Evolutionary conservation across 2,888 invertebrate genomes (phyloP).

Genomic region (Drosophila sordidula): DNA sequence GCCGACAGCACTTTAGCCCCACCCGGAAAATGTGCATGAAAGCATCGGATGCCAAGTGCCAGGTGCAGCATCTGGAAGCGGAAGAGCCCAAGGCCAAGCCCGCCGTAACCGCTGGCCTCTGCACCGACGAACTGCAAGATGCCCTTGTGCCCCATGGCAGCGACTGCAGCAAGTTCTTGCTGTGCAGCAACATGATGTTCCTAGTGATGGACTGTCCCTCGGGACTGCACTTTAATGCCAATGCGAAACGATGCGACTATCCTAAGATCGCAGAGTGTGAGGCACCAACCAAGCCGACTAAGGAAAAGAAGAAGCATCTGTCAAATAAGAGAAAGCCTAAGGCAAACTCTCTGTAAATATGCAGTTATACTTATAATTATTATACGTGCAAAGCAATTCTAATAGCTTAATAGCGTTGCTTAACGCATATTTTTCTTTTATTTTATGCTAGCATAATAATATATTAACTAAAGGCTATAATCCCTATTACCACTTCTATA

Average conservation of each 20-base stretch:
- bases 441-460: too few species aligned
- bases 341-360: constrained; percentile 25
- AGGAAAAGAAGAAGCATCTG: constrained; percentile 19
- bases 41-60: constrained; percentile 52
- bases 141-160: constrained; percentile 58
- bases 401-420: background rate
- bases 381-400: constrained; percentile 11
- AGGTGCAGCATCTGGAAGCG: background rate
- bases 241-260: constrained; percentile 68
- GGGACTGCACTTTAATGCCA: constrained; percentile 71
- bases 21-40: constrained; percentile 49
- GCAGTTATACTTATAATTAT: background rate
- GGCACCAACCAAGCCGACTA: constrained; percentile 24
- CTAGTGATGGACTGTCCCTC: constrained; percentile 70
- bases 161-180: constrained; percentile 69
- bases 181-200: constrained; percentile 63
- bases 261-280: constrained; percentile 67
- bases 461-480: too few species aligned
- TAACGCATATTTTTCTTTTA: too few species aligned
- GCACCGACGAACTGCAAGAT: constrained; percentile 53
- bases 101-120: constrained; percentile 46
- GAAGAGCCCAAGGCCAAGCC: constrained; percentile 28
- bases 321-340: constrained; percentile 24
- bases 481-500: too few species aligned
- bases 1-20: constrained; percentile 61